Base-by-base conservation (phyloP, 2,888 invertebrate species). In the Nasonia oneida region DNA sequence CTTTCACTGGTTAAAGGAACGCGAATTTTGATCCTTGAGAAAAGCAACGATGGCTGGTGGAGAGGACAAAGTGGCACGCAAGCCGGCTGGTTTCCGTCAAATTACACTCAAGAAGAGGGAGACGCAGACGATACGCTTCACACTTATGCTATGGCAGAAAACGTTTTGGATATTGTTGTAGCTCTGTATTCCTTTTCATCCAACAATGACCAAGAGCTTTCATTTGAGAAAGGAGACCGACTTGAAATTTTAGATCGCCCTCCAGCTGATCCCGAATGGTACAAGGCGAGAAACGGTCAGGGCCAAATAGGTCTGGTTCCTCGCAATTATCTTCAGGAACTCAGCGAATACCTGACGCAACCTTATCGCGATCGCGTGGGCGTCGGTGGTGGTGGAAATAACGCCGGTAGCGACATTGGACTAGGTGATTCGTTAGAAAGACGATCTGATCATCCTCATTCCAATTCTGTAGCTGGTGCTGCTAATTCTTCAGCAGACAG, bases 1-100 rank as follows among this genome's bases (percentile, higher is more conserved):
- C 94, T 99, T 83, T 97, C 98, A 0, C 95, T 99, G 88, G 96
- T 97, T 73, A 99, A 99, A 94, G 99, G 99, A 89, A 98, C 98
- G 84, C 95, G 97, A 90, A 98, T 99, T 89, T 95, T 97, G 87
- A 99, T 99, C 89, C 94, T 99, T 89, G 99, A 99, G 94, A 99
- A 99, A 94, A 99, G 98, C 91, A 98, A 98, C 90, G 99, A 99
- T 94, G 93, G 95, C 87, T 99, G 99, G 99, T 99, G 99, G 99
- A 96, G 99, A 91, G 99, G 99, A 79, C 98, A 98, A 94, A 95
- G 95, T 90, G 95, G 95, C 74, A 95, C 95, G 83, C 94, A 94
- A 78, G 95, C 95, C 39, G 97, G 97, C 33, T 98, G 99, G 99
- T 99, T 99, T 93, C 99, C 99, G 14, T 99, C 99, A 80, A 99